These are phyloP conservation scores for Pheucticus melanocephalus DNA, from an alignment of 2,113 vertebrate species.

Conservation along the genomic window DNA sequence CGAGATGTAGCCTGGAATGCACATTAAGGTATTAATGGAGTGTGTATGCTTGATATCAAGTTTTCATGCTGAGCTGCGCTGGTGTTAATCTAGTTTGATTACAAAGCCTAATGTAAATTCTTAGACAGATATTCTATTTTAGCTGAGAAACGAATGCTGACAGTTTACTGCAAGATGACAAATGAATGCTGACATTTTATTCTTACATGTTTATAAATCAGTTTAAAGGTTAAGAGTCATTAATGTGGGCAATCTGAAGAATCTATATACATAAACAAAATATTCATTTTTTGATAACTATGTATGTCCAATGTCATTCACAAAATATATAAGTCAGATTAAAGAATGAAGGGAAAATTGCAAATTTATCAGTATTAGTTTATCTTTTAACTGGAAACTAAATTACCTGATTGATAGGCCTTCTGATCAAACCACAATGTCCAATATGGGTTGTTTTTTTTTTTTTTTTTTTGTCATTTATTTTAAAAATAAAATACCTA, in stretches of 20 bases:
- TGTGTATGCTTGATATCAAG: constrained; percentile 40
- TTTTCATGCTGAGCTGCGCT: constrained; percentile 57
- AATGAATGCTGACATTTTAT: constrained; percentile 73
- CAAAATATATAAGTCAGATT: constrained; percentile 58
- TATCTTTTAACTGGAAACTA: constrained; percentile 44
- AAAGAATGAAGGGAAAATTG: constrained; percentile 1
- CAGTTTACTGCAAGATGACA: constrained; percentile 66
- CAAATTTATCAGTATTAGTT: constrained; percentile 51
- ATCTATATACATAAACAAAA: constrained; percentile 64
- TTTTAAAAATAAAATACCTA: constrained; percentile 22
- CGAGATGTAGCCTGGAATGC: constrained; percentile 35
- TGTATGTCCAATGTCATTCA: constrained; percentile 42
- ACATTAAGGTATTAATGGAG: constrained; percentile 62
- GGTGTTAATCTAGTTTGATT: constrained; percentile 66
- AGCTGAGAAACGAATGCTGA: constrained; percentile 70
- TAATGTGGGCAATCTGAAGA: constrained; percentile 55
- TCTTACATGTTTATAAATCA: constrained; percentile 72
- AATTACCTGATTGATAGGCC: constrained; percentile 43
- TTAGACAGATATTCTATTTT: constrained; percentile 66
- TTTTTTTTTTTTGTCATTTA: not conserved
- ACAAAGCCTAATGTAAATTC: constrained; percentile 63
- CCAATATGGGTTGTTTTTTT: not conserved
- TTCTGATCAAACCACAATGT: not conserved
- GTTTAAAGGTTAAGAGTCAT: constrained; percentile 68
- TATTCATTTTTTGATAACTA: constrained; percentile 64